Percentiles rank a stretch among this genome's conserved stretches.
phyloP scores from a whole-genome alignment of 1,140 invertebrate genomes.

The Chrysoperla carnea region DNA sequence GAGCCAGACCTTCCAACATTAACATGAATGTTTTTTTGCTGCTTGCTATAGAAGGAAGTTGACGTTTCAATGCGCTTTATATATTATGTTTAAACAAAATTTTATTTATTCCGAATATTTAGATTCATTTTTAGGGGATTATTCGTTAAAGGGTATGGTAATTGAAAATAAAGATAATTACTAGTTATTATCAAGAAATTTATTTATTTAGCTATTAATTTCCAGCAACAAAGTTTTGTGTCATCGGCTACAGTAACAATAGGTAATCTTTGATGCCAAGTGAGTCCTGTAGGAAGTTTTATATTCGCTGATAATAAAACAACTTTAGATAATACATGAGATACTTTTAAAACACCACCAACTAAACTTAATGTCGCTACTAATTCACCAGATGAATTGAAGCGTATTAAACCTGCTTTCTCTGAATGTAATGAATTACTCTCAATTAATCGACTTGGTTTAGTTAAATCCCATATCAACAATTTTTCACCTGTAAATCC shows the following conservation, averaged over 20 bases:
- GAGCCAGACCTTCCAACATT: too few relatives aligned
- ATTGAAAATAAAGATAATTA: not conserved
- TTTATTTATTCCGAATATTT: too few relatives aligned
- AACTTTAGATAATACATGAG: conserved; percentile 32
- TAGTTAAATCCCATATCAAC: conserved; percentile 39
- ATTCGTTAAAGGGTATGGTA: too few relatives aligned
- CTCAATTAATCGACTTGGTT: conserved; percentile 34
- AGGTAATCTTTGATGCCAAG: conserved; percentile 41
- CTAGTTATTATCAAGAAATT: too few relatives aligned
- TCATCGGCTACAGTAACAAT: conserved; percentile 41
- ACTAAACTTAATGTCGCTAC: conserved; percentile 39
- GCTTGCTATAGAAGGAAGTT: too few relatives aligned
- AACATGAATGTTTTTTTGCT: too few relatives aligned
- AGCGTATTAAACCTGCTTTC: conserved; percentile 32
- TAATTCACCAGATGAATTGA: conserved; percentile 32
- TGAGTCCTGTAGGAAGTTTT: conserved; percentile 33
- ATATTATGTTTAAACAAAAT: too few relatives aligned
- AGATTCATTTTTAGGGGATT: too few relatives aligned
- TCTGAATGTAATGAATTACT: conserved; percentile 33
- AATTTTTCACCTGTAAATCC: conserved; percentile 41
- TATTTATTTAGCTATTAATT: conserved; percentile 32
- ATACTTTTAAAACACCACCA: conserved; percentile 36
- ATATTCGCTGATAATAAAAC: conserved; percentile 29
- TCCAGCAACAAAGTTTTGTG: conserved; percentile 41
- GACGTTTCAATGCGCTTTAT: too few relatives aligned